These are phyloP conservation scores for Drosophila nigricruria DNA, from an alignment of 2,888 invertebrate species.

Conservation along the genomic window DNA sequence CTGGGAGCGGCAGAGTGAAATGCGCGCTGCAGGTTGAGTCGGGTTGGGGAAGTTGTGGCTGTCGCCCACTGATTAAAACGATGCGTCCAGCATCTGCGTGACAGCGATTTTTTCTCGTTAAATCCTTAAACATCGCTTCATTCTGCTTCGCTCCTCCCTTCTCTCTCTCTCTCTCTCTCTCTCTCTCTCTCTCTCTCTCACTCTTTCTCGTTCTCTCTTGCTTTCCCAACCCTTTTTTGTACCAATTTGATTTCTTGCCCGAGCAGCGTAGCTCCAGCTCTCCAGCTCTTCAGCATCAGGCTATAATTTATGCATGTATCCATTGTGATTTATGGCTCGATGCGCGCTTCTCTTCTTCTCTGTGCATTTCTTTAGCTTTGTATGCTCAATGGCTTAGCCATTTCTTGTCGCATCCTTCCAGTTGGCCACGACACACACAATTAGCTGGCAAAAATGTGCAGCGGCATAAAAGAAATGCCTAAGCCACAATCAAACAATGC, in stretches of 20 bases:
- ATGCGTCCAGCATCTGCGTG: slow-evolving; percentile 61
- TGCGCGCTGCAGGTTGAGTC: not conserved
- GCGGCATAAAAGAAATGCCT: slow-evolving; percentile 44
- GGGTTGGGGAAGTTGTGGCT: slow-evolving; percentile 28
- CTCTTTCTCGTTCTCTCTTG: not conserved
- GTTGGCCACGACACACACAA: slow-evolving; percentile 65
- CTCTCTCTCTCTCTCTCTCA: not conserved
- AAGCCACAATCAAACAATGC: slow-evolving; percentile 71
- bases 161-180: not conserved
- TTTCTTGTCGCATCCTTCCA: slow-evolving; percentile 46
- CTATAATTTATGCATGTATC: slow-evolving; percentile 81
- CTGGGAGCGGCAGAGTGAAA: not conserved
- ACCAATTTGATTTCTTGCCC: slow-evolving; percentile 47
- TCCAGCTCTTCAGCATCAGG: slow-evolving; percentile 30
- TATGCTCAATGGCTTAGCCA: slow-evolving; percentile 68
- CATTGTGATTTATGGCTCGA: slow-evolving; percentile 75
- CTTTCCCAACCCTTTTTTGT: slow-evolving; percentile 14
- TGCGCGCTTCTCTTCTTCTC: slow-evolving; percentile 20
- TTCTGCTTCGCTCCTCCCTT: slow-evolving; percentile 30
- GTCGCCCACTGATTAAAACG: slow-evolving; percentile 73
- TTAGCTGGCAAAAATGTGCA: slow-evolving; percentile 74
- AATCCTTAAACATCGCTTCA: slow-evolving; percentile 76
- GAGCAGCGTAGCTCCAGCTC: slow-evolving; percentile 9
- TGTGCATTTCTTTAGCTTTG: slow-evolving; percentile 30
- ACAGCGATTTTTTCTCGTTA: slow-evolving; percentile 78